These are phyloP conservation scores for Tragelaphus buxtoni DNA, from an alignment of 2,113 vertebrate genomes.

Conservation along the genomic window DNA sequence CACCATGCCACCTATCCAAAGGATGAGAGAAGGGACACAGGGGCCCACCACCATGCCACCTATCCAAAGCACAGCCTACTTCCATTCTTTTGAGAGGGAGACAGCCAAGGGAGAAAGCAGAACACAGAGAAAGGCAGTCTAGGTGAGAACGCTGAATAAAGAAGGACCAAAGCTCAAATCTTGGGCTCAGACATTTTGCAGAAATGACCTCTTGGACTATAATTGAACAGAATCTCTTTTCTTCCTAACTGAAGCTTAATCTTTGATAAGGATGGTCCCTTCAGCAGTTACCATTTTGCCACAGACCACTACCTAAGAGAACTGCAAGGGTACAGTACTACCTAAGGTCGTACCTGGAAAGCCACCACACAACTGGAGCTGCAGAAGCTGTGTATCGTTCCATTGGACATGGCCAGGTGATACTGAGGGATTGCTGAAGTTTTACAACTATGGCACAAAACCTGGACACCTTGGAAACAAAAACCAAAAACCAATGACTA, in stretches of 20 bases:
- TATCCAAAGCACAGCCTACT: not conserved
- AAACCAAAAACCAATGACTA: conserved; percentile 32
- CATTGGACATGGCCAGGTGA: conserved; percentile 97
- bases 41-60: no score
- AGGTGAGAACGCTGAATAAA: not conserved
- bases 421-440: conserved; percentile 88
- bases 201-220: not conserved
- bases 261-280: not conserved
- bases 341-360: conserved; percentile 88
- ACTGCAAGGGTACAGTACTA: conserved; percentile 22
- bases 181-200: not conserved
- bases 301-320: not conserved
- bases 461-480: conserved; percentile 82
- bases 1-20: no score
- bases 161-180: not conserved
- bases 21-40: no score
- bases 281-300: not conserved
- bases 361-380: conserved; percentile 89
- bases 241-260: conserved; percentile 20
- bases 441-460: conserved; percentile 92
- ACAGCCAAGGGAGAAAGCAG: not conserved
- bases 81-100: not conserved
- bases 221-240: not conserved
- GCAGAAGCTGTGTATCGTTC: conserved; percentile 96
- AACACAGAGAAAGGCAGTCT: not conserved